Base-by-base conservation (phyloP, 2,113 vertebrate genomes). In the Chauna torquata region DNA sequence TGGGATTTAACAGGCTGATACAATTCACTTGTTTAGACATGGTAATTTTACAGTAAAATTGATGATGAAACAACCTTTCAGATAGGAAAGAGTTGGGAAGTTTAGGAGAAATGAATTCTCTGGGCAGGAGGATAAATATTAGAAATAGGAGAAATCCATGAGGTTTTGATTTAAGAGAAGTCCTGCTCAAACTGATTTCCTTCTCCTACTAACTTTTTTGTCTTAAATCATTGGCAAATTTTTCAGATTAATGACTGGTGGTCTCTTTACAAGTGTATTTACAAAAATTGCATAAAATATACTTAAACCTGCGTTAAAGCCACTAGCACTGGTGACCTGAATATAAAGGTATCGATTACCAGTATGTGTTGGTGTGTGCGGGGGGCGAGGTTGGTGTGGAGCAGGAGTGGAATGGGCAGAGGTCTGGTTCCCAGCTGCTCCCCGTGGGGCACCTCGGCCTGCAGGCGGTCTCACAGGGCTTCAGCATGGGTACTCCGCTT, bases 321-420 rank as follows among this genome's bases (percentile, higher is more conserved):
- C 18, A 8, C 75, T 62, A 59, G 6, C 9, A 19, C 8, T 8
- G 32, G 11, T 55, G 24, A 62, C 10, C 30, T 17, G 70, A 87
- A 70, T 24, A 18, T 36, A 16, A 75, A 32, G 22, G 1, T 42
- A 45, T 40, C 19, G 11, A 5, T 66, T 78, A 38, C 20, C 12
- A 42, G 5, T 9, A 2, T 4, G 16, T 28, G 16, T 36, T 40
- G 17, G 28, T 28, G 61, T 40, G 16, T 28, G 7, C 27, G 25
- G 54, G n/a, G 27, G 8, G 27, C 4, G 42, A 72, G 25, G 14
- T 3, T 24, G 36, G 34, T 58, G 44, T 54, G 9, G 1, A 32
- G 38, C 0, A 1, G 69, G n/a, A 23, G n/a, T 8, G 1, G 40
- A 34, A 42, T 0, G 2, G 1, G 30, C 28, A 74, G 64, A 52